Conservation (phyloP, 2,113 vertebrate species). For the Vidua macroura region DNA sequence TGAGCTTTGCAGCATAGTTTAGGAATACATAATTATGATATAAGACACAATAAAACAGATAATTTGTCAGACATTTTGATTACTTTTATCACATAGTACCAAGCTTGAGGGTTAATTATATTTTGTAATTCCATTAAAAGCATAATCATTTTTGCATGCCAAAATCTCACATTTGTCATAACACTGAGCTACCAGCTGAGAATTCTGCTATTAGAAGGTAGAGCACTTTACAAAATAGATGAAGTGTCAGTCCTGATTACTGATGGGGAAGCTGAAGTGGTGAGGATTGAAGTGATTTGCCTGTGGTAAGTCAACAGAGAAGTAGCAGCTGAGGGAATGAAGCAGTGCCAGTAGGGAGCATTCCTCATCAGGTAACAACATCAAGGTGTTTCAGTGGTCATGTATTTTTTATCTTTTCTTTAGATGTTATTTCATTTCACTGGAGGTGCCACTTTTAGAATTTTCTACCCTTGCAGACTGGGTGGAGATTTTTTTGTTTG, state of each 20-base stretch:
- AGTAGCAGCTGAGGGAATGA: background rate
- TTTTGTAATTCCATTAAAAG: background rate
- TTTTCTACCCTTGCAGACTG: background rate
- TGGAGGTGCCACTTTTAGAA: background rate
- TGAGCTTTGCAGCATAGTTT: background rate
- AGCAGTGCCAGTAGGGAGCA: background rate
- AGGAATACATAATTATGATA: background rate
- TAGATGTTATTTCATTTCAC: background rate
- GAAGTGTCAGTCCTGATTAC: background rate
- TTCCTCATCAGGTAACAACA: background rate
- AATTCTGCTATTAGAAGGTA: background rate
- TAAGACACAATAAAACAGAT: background rate
- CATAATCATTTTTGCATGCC: background rate
- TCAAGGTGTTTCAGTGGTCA: background rate
- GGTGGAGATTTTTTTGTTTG: fast-evolving
- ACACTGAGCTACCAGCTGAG: background rate
- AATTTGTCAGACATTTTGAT: background rate
- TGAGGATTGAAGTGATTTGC: background rate
- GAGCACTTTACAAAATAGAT: background rate
- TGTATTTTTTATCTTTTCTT: background rate
- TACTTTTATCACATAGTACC: background rate
- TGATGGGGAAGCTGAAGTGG: background rate
- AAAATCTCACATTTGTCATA: background rate
- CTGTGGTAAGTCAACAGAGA: background rate
- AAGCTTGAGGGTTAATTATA: background rate